Evolutionary conservation across 2,113 vertebrate genomes (phyloP).

Genomic region (Cnemophilus loriae): DNA sequence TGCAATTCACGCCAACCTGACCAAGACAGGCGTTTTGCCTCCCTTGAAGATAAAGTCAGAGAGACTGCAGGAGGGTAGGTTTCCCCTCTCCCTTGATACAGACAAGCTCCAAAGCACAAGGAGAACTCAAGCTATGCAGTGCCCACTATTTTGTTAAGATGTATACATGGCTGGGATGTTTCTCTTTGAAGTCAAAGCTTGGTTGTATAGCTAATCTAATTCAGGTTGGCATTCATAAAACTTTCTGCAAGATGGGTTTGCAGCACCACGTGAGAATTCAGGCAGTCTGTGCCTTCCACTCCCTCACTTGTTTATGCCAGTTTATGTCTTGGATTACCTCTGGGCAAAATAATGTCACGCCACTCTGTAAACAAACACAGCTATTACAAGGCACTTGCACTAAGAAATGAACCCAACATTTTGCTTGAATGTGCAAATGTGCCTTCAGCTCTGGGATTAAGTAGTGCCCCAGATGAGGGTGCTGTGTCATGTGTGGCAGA

Average conservation of each 20-base stretch:
- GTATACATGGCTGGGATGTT: neutral
- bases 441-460: neutral
- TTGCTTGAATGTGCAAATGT: neutral
- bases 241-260: neutral
- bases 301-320: neutral
- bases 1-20: neutral
- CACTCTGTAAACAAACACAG: constrained; percentile 20
- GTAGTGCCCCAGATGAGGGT: neutral
- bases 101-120: neutral
- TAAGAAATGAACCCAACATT: neutral
- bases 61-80: neutral
- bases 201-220: neutral
- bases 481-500: neutral
- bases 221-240: neutral
- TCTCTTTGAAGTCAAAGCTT: neutral
- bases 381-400: neutral
- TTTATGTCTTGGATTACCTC: constrained; percentile 3
- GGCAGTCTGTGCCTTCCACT: neutral
- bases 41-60: neutral
- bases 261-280: neutral
- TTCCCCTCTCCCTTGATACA: neutral
- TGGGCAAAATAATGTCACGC: neutral
- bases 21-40: neutral
- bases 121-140: neutral
- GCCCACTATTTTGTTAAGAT: neutral